These are phyloP conservation scores for Catharus minimus DNA, from an alignment of 2,113 vertebrate species.

Conservation along the genomic window DNA sequence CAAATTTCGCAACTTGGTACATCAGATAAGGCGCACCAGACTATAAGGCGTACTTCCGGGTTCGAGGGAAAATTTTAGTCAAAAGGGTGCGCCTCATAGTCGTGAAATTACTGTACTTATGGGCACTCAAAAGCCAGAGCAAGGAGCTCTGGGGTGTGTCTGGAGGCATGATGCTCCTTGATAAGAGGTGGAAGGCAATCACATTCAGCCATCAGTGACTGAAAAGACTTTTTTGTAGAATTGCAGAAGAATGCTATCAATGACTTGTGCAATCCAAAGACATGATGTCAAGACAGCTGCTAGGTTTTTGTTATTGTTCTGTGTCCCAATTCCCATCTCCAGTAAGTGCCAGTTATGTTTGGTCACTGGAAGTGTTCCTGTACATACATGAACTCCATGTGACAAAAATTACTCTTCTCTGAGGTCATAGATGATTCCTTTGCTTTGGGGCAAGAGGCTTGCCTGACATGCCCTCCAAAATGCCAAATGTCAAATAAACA, in stretches of 20 bases:
- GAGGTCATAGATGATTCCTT: not conserved
- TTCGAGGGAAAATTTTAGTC: too few species aligned
- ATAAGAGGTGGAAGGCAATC: not conserved
- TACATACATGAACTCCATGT: not conserved
- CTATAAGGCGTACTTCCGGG: too few species aligned
- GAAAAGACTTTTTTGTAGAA: not conserved
- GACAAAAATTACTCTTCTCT: not conserved
- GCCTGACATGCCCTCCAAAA: not conserved
- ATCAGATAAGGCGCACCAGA: too few species aligned
- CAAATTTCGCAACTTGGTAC: too few species aligned
- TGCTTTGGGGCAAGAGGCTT: not conserved
- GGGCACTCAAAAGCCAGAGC: not conserved
- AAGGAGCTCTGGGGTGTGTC: not conserved
- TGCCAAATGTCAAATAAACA: not conserved
- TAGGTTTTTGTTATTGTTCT: constrained; percentile 13
- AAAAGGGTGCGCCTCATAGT: too few species aligned
- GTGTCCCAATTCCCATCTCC: constrained; percentile 5
- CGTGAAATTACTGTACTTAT: not conserved
- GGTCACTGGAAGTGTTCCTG: not conserved
- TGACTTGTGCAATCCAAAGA: constrained; percentile 25
- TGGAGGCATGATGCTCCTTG: not conserved
- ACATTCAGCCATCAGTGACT: not conserved
- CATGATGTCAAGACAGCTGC: not conserved
- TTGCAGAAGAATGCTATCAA: not conserved
- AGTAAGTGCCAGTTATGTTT: not conserved